A percentile compares a stretch with the other conserved stretches of the same genome.
phyloP scores from a whole-genome alignment of 2,888 invertebrate genomes.

The Leucophenga montana region DNA sequence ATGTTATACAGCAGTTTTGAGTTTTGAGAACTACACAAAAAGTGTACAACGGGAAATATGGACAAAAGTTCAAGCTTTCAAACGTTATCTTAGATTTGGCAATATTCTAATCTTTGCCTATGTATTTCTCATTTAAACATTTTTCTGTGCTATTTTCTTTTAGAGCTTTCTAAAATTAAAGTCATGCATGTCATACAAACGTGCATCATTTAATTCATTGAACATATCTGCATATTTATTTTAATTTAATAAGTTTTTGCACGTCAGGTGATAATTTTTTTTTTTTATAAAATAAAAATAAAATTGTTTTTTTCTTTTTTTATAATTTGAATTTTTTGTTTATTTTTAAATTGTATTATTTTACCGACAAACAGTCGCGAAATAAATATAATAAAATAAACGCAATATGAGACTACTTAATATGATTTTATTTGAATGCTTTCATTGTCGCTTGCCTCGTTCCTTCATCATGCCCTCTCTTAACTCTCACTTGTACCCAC shows the following conservation, averaged over 20 bases:
- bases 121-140: too few relatives aligned
- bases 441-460: not conserved
- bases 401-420: conserved; percentile 2
- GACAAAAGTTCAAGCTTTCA: too few relatives aligned
- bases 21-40: too few relatives aligned
- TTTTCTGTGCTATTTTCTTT: too few relatives aligned
- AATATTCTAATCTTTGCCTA: too few relatives aligned
- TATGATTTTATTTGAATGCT: conserved; percentile 8
- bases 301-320: not conserved
- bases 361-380: not conserved
- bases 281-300: too few relatives aligned
- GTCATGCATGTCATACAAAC: too few relatives aligned
- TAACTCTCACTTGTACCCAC: not conserved
- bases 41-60: too few relatives aligned
- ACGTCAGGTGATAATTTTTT: not conserved
- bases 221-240: not conserved
- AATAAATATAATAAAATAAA: not conserved
- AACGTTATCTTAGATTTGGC: too few relatives aligned
- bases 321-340: not conserved
- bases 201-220: too few relatives aligned
- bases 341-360: not conserved
- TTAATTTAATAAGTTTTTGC: conserved; percentile 1
- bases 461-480: not conserved
- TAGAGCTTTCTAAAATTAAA: too few relatives aligned
- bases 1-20: too few relatives aligned